Evolutionary conservation across 2,888 invertebrate genomes (phyloP).

Genomic region (Xanthia togata): DNA sequence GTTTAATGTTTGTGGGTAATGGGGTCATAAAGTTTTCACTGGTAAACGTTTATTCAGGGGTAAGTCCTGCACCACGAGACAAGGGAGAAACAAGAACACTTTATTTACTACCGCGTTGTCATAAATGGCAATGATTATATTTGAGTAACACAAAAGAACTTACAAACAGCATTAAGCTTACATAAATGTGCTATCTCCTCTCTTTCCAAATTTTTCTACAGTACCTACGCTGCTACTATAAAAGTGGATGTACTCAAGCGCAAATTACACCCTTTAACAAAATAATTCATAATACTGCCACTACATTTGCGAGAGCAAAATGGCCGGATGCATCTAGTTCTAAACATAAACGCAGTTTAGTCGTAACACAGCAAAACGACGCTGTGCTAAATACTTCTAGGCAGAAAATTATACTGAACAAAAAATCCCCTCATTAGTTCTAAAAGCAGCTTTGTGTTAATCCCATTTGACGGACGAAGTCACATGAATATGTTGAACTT

Average conservation of each 20-base stretch:
- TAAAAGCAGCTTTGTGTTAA: slow-evolving; percentile 52
- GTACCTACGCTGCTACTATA: neutral
- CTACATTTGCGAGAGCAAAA: slow-evolving; percentile 16
- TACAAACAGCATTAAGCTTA: too few relatives aligned
- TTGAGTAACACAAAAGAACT: neutral
- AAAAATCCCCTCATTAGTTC: slow-evolving; percentile 49
- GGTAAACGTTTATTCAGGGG: slow-evolving; percentile 12
- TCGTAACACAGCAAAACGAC: slow-evolving; percentile 15
- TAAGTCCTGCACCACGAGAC: neutral
- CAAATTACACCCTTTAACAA: slow-evolving; percentile 53
- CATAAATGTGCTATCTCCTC: neutral
- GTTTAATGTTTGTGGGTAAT: slow-evolving; percentile 34
- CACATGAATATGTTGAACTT: slow-evolving; percentile 64
- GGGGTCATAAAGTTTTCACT: slow-evolving; percentile 5
- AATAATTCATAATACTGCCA: slow-evolving; percentile 54
- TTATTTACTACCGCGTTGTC: neutral
- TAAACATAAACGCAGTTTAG: slow-evolving; percentile 29
- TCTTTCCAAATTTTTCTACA: neutral
- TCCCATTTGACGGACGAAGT: slow-evolving; percentile 57
- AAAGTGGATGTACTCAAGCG: slow-evolving; percentile 39
- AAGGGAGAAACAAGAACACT: neutral
- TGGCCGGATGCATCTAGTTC: slow-evolving; percentile 25
- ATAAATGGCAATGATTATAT: neutral
- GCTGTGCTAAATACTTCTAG: slow-evolving; percentile 10
- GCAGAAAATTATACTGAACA: slow-evolving; percentile 26